These are phyloP conservation scores for Lepidurus couesii DNA, from an alignment of 1,140 invertebrate genomes.

Conservation along the genomic window DNA sequence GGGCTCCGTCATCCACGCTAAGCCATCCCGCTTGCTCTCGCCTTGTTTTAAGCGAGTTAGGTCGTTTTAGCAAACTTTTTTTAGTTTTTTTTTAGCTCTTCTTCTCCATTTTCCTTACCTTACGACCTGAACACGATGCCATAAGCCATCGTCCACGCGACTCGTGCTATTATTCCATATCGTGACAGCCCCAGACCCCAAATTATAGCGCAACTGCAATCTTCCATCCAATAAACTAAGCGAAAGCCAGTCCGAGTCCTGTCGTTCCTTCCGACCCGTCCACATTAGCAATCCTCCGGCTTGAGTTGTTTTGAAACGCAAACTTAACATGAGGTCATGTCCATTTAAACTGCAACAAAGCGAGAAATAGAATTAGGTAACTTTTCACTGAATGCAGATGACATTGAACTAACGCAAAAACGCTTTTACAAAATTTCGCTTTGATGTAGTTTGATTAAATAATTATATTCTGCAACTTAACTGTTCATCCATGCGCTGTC, in stretches of 20 bases:
- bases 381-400: neutral
- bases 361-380: neutral
- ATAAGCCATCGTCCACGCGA: slow-evolving; percentile 82
- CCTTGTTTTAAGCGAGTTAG: slow-evolving; percentile 49
- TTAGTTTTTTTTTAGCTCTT: neutral
- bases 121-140: slow-evolving; percentile 80
- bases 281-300: neutral
- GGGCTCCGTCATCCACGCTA: slow-evolving; percentile 74
- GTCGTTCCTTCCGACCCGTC: neutral
- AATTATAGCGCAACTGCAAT: neutral
- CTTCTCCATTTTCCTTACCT: slow-evolving; percentile 56
- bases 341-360: neutral
- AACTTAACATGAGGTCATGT: neutral
- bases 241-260: slow-evolving; percentile 1
- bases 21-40: slow-evolving; percentile 77
- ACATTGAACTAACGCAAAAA: neutral
- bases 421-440: too few species aligned
- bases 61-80: neutral
- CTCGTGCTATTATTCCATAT: slow-evolving; percentile 60
- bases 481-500: neutral
- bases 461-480: neutral
- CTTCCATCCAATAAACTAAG: neutral
- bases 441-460: too few species aligned
- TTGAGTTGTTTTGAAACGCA: slow-evolving; percentile 1
- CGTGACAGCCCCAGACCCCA: neutral